Evolutionary conservation across 64 coral and sea anemone genomes (phyloP).

Genomic region (Dendronephthya gigantea): DNA sequence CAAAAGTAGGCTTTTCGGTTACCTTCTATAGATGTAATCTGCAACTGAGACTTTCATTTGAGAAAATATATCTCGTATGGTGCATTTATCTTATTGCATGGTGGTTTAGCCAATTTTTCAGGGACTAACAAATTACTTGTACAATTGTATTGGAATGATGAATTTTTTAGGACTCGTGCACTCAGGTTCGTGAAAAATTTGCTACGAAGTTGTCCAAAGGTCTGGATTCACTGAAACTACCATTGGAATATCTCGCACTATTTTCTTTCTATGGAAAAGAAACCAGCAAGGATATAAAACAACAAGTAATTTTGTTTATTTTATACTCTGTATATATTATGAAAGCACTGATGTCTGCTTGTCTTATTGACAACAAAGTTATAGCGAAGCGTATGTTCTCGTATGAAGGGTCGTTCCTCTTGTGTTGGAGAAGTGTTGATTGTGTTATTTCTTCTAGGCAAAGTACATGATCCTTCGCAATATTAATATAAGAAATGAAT

Average conservation of each 20-base stretch:
- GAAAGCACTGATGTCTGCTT: not conserved
- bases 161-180: conserved; percentile 68
- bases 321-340: not conserved
- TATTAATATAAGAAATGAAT: conserved; percentile 46
- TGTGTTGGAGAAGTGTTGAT: not conserved
- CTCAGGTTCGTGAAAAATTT: conserved; percentile 68
- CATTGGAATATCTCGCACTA: conserved; percentile 77
- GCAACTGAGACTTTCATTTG: too few species aligned
- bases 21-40: too few species aligned
- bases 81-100: too few species aligned
- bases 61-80: too few species aligned
- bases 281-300: conserved; percentile 51
- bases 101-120: too few species aligned
- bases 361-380: not conserved
- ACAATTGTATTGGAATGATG: not conserved
- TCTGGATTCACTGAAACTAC: conserved; percentile 71
- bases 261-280: conserved; percentile 75
- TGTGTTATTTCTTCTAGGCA: not conserved
- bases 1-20: too few species aligned
- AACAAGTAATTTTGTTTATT: conserved; percentile 37
- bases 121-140: too few species aligned
- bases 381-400: not conserved
- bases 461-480: conserved; percentile 64
- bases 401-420: too few species aligned
- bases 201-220: conserved; percentile 76